Base-by-base conservation (phyloP, 2,888 invertebrate species). In the Drosophila kambysellisi region DNA sequence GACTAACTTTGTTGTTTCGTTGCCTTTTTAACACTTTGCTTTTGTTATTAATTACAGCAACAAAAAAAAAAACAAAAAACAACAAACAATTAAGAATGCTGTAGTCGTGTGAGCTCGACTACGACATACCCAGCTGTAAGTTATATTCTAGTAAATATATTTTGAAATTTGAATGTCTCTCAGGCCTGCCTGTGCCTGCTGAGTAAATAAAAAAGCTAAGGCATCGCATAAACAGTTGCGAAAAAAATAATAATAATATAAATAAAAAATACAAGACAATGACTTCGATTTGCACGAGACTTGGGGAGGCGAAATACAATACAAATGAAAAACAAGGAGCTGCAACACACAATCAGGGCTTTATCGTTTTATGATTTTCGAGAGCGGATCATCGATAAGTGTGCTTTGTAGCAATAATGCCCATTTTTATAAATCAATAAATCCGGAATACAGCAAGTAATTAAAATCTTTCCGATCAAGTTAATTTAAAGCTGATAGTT, bases 221-320 rank as follows among this genome's bases (percentile, higher is more conserved):
- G 8, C 39, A 3, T 7, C 17, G 39, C 17, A 39, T 17, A 17
- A 5, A 7, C 39, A 39, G 8, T 39, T 17, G 39, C 17, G 39
- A 39, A 39, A 8, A 51, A 33, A 43, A 17, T 33, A 30, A 50
- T 20, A 56, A n/a, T 8, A 20, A 39, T 25, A 58, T 33, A 51
- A 50, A 51, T 51, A 32, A 3, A 57, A 25, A 29, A 51, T 46
- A 63, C 17, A 63, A 76, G 70, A 54, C 74, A 74, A 51, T 74
- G 74, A 75, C 74, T 74, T 51, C 56, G 37, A 65, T 75, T 70
- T 69, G 74, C 74, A 69, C 54, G 32, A 46, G 65, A 74, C 50
- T 74, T 74, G 65, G 46, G 60, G 15, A 62, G 58, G 52, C 58
- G 58, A 39, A 63, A 30, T 56, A 17, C 30, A 15, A 33, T 12